Evolutionary conservation across 2,113 vertebrate genomes (phyloP).

Genomic region (Chaetura pelagica): DNA sequence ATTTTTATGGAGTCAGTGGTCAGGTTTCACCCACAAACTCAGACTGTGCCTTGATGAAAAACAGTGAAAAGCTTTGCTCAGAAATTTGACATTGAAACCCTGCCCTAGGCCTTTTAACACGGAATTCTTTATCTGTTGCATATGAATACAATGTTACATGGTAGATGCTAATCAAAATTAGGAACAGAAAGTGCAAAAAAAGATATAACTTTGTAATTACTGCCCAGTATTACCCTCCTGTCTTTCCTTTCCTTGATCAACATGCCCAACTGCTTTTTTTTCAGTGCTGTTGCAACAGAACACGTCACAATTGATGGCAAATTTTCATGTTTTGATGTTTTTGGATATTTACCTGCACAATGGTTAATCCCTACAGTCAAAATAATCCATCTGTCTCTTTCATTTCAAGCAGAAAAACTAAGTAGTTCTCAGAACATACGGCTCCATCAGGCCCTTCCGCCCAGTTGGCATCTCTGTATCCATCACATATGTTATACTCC

Average conservation of each 20-base stretch:
- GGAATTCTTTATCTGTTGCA: background rate
- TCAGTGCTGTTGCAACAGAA: background rate
- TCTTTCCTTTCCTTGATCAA: background rate
- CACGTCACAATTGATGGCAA: background rate
- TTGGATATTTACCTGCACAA: background rate
- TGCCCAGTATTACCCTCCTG: background rate
- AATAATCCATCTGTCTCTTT: background rate
- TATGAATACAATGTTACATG: background rate
- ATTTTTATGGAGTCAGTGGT: background rate
- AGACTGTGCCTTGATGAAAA: background rate
- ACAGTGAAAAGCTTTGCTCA: background rate
- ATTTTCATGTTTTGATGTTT: background rate
- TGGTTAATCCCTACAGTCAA: background rate
- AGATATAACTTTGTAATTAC: background rate
- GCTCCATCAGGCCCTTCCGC: background rate
- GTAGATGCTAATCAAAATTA: background rate
- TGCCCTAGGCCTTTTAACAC: background rate
- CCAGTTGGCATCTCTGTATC: background rate
- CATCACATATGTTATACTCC: background rate
- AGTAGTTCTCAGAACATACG: background rate
- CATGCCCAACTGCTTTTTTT: background rate
- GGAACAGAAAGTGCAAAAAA: background rate
- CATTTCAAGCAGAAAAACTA: background rate
- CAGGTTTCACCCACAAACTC: background rate
- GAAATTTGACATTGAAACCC: background rate